A percentile compares a stretch with the other conserved stretches of the same genome.
phyloP scores from a whole-genome alignment of 2,113 vertebrate genomes.

The Chaetorhynchus papuensis region DNA sequence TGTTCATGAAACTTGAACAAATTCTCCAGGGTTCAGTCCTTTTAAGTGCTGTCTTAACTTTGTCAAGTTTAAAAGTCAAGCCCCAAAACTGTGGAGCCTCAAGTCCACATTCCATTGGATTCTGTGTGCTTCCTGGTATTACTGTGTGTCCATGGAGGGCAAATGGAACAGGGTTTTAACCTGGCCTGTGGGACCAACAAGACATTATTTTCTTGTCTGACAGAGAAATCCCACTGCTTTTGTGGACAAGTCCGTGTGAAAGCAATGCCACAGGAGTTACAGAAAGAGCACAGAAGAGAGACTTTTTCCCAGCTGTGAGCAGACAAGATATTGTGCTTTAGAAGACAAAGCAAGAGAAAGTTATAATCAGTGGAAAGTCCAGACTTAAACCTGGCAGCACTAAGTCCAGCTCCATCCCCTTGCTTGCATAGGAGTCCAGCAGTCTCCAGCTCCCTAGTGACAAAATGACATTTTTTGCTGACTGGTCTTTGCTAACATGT shows the following conservation, averaged over 20 bases:
- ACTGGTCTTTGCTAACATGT: neutral
- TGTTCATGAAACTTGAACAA: neutral
- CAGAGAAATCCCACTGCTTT: neutral
- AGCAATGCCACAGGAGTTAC: neutral
- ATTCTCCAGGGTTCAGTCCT: neutral
- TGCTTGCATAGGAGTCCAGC: neutral
- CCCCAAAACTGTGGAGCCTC: neutral
- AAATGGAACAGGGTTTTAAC: neutral
- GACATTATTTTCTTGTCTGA: neutral
- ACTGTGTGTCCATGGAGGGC: neutral
- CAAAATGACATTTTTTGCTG: neutral
- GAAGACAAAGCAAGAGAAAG: neutral
- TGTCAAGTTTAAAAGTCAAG: neutral
- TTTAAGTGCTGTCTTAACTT: neutral
- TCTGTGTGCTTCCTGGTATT: neutral
- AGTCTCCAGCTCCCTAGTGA: too few relatives aligned
- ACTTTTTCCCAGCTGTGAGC: neutral
- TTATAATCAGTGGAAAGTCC: neutral
- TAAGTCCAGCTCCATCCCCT: neutral
- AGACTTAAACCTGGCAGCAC: neutral
- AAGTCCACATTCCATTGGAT: accelerated
- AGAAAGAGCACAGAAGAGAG: neutral
- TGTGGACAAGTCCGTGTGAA: neutral
- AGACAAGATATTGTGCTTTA: neutral
- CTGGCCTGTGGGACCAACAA: neutral